phyloP scores from a whole-genome alignment of 2,797 vertebrate species.

The Etheostoma nigrum region DNA sequence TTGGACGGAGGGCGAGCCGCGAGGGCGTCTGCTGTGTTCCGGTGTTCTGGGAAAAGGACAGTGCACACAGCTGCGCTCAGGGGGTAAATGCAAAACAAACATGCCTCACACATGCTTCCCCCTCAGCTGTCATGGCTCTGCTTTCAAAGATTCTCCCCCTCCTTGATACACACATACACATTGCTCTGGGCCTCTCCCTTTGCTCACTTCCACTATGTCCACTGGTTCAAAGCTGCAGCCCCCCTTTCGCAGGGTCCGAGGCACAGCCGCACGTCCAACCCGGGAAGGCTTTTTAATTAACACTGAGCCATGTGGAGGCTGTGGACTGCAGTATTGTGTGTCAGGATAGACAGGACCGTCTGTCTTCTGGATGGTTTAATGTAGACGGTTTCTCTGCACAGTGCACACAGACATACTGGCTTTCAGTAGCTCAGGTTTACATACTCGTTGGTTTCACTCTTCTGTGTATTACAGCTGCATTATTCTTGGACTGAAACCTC shows the following conservation, averaged over 20 bases:
- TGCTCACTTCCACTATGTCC: conserved; percentile 54
- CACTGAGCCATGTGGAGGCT: conserved; percentile 78
- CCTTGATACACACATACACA: conserved; percentile 49
- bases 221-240: conserved; percentile 60
- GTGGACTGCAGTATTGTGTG: conserved; percentile 75
- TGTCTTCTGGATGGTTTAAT: conserved; percentile 49
- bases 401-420: conserved; percentile 22
- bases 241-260: conserved; percentile 49
- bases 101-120: conserved; percentile 86
- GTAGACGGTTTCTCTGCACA: conserved; percentile 33
- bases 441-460: conserved; percentile 20
- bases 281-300: conserved; percentile 84
- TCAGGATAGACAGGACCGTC: conserved; percentile 74
- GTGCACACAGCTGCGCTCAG: conserved; percentile 85
- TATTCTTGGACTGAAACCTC: conserved; percentile 15
- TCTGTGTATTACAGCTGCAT: conserved; percentile 6
- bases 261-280: conserved; percentile 54
- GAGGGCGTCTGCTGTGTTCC: conserved; percentile 80
- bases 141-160: conserved; percentile 80
- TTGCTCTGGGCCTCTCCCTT: conserved; percentile 59
- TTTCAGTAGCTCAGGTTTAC: conserved; percentile 76
- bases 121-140: conserved; percentile 88
- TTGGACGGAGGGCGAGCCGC: conserved; percentile 70
- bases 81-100: conserved; percentile 90
- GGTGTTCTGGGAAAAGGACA: conserved; percentile 87